Percentiles rank a stretch among this genome's conserved stretches.
Evolutionary conservation across 2,888 invertebrate genomes (phyloP).

Genomic region (Drosophila eohydei): DNA sequence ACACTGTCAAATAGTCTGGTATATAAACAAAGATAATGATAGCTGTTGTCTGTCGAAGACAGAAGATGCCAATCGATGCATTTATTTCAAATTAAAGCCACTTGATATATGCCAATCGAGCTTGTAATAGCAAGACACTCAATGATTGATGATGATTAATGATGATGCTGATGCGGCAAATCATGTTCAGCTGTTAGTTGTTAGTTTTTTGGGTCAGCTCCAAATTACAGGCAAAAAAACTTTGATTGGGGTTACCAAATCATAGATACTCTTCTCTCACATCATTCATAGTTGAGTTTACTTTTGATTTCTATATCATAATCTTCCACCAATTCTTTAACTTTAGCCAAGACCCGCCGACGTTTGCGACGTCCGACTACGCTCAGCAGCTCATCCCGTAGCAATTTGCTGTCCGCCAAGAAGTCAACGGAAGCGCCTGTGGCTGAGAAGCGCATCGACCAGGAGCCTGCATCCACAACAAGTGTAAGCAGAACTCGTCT

Average conservation of each 20-base stretch:
- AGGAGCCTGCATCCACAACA: constrained; percentile 86
- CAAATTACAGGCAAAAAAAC: neutral
- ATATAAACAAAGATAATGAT: constrained; percentile 45
- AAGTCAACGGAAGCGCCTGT: constrained; percentile 70
- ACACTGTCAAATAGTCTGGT: constrained; percentile 39
- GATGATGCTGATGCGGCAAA: constrained; percentile 6
- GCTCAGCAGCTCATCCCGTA: constrained; percentile 84
- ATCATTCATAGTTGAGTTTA: neutral
- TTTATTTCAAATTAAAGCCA: constrained; percentile 62
- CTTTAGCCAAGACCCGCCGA: constrained; percentile 83
- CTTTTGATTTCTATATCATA: too few species aligned
- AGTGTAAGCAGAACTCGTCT: constrained; percentile 88
- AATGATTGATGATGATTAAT: constrained; percentile 30
- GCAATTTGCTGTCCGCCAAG: constrained; percentile 86
- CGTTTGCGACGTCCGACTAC: constrained; percentile 84
- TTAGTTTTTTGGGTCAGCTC: constrained; percentile 9
- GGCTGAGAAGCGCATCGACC: constrained; percentile 86
- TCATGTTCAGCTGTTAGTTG: constrained; percentile 15
- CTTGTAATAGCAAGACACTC: constrained; percentile 23
- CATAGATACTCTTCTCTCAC: neutral
- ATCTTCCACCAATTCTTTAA: neutral
- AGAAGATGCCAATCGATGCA: constrained; percentile 47
- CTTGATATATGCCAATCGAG: constrained; percentile 43
- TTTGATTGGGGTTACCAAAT: neutral
- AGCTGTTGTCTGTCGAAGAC: constrained; percentile 7